These are phyloP conservation scores for Columbina picui DNA, from an alignment of 2,113 vertebrate genomes.

Conservation along the genomic window DNA sequence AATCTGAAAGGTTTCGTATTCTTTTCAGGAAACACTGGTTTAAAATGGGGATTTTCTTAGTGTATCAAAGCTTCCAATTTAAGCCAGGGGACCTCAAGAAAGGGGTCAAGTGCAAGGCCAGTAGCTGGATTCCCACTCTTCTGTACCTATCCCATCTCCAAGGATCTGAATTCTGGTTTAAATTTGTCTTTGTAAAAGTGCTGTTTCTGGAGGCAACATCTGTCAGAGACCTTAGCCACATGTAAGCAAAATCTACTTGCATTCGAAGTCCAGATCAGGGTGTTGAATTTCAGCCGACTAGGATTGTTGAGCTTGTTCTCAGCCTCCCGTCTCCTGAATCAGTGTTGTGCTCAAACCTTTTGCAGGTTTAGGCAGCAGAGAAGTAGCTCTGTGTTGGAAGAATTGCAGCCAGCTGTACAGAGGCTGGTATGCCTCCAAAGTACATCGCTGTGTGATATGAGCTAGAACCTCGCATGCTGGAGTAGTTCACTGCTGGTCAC, in stretches of 20 bases:
- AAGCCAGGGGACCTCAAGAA: neutral
- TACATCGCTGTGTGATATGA: neutral
- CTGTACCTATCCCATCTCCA: neutral
- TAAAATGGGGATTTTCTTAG: neutral
- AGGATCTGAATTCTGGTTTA: neutral
- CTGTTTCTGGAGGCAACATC: neutral
- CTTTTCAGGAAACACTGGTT: neutral
- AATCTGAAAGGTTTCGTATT: neutral
- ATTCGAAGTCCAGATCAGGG: neutral
- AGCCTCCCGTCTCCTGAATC: neutral
- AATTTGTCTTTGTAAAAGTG: neutral
- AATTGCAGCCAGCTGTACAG: neutral
- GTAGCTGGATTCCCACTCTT: neutral
- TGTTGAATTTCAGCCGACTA: neutral
- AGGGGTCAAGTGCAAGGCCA: neutral
- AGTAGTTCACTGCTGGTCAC: neutral
- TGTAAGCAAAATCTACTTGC: neutral
- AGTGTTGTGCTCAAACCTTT: neutral
- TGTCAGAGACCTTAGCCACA: neutral
- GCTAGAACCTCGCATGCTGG: neutral
- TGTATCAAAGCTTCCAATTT: neutral
- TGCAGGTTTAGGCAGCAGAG: neutral
- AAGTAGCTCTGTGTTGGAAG: neutral
- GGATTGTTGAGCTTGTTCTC: neutral
- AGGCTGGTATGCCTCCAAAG: neutral